These are phyloP conservation scores for Poeciliopsis infans DNA, from an alignment of 2,797 vertebrate species.

Conservation along the genomic window DNA sequence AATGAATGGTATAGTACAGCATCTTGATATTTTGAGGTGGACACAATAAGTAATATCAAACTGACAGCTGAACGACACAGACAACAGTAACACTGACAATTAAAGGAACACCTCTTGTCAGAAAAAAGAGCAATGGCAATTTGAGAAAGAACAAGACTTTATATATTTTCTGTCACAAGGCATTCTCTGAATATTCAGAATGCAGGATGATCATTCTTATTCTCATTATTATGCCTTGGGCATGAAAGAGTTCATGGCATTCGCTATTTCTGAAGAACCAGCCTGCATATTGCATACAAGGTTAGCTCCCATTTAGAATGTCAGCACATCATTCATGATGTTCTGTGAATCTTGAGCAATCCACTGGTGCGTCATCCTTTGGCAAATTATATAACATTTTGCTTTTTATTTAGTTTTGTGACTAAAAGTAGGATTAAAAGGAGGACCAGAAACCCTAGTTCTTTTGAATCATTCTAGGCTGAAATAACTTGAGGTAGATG, in stretches of 20 bases:
- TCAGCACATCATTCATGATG: neutral
- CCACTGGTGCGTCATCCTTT: neutral
- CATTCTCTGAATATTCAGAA: neutral
- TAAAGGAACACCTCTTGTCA: neutral
- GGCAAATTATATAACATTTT: neutral
- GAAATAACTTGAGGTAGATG: neutral
- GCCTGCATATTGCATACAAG: conserved; percentile 1
- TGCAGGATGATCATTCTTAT: neutral
- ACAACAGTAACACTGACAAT: neutral
- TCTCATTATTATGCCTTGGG: neutral
- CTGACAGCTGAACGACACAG: neutral
- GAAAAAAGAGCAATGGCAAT: neutral
- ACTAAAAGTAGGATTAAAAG: neutral
- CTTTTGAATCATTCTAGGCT: neutral
- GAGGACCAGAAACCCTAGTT: neutral
- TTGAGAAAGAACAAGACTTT: neutral
- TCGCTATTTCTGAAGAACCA: conserved; percentile 7
- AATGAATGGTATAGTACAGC: neutral
- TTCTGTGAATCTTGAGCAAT: neutral
- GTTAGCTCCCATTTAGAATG: neutral
- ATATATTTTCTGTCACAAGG: too few relatives aligned
- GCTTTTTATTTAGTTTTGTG: neutral
- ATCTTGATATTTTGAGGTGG: neutral
- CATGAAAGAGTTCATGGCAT: neutral
- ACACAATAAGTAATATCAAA: neutral